Evolutionary conservation across 2,797 vertebrate genomes (phyloP), one percentile per base, ranked within the genome.

Genomic region (Vultur gryphus): DNA sequence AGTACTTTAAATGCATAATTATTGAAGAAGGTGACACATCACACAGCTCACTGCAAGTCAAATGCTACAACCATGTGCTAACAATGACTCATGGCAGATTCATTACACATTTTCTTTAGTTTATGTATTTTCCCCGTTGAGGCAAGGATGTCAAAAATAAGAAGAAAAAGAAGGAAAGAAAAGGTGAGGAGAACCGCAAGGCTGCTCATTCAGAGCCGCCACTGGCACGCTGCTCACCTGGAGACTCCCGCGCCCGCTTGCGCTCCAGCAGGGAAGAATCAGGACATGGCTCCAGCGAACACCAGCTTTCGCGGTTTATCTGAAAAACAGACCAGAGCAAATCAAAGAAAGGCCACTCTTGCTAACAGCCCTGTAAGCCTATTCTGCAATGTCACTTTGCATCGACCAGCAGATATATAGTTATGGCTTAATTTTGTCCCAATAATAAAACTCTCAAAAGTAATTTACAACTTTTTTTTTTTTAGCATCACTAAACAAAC

Each of bases 231-330:
- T 24, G 69, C 97, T 96, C 80, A 98, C 98, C 98, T 97, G 98
- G 39, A 72, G 97, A 88, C 3, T 85, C 89, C 19, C 21, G 91
- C 0, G 93, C 95, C 61, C 93, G 92, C 19, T 96, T 97, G 29
- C 93, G 93, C 62, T 98, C 85, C 95, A 98, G 84, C 10, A 98
- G 92, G 28, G 97, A 96, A 12, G 98, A 71, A 64, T 97, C 90
- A 2, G 97, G 82, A 86, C 98, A 98, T 3, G 98, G 97, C 75
- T 98, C 97, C 64, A 98, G 87, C 0, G 98, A 75, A 67, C 98
- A 99, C 97, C 98, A 99, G 75, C 97, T 97, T 93, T 99, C 99
- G 70, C 98, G 98, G 92, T 99, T 99, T 93, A 99, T 99, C 99
- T 99, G 95, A 43, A 96, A 97, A 89, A 91, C 14, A 97, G 59